Conservation (phyloP, 2,113 vertebrate genomes). For the Nesospiza acunhae region DNA sequence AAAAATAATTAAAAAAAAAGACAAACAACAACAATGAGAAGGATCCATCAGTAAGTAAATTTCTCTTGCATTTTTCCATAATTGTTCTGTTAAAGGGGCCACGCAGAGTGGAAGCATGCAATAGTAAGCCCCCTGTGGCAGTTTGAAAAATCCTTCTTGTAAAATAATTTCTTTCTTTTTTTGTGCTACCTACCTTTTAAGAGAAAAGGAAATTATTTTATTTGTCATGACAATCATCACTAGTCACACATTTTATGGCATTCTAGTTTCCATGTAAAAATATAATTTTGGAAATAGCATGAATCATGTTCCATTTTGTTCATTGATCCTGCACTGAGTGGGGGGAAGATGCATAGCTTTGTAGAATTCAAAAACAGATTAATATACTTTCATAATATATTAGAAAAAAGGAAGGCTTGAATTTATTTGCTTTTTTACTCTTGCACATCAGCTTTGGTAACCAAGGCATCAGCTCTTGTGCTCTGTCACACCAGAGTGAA, state of each 20-base stretch:
- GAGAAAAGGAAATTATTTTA: not conserved
- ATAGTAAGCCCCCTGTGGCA: not conserved
- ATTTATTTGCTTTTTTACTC: not conserved
- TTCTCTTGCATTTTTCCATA: not conserved
- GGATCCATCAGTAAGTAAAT: not conserved
- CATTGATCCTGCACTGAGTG: not conserved
- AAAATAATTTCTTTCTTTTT: not conserved
- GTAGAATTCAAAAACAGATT: not conserved
- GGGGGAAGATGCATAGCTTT: not conserved
- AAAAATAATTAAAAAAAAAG: not conserved
- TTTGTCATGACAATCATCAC: not conserved
- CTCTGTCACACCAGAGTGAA: not conserved
- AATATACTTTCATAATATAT: not conserved
- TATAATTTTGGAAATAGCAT: not conserved
- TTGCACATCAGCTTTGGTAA: not conserved
- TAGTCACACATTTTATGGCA: not conserved
- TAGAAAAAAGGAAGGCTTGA: not conserved
- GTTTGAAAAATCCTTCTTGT: not conserved
- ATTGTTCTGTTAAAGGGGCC: not conserved
- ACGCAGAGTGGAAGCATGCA: not conserved
- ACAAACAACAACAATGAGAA: not conserved
- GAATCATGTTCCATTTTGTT: not conserved
- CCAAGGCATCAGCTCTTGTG: not conserved
- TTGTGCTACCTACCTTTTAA: not conserved
- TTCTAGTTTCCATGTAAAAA: not conserved